Percentiles rank a stretch among this genome's conserved stretches.
phyloP scores from a whole-genome alignment of 2,797 vertebrate genomes.

The Schizopygopsis pylzovi region DNA sequence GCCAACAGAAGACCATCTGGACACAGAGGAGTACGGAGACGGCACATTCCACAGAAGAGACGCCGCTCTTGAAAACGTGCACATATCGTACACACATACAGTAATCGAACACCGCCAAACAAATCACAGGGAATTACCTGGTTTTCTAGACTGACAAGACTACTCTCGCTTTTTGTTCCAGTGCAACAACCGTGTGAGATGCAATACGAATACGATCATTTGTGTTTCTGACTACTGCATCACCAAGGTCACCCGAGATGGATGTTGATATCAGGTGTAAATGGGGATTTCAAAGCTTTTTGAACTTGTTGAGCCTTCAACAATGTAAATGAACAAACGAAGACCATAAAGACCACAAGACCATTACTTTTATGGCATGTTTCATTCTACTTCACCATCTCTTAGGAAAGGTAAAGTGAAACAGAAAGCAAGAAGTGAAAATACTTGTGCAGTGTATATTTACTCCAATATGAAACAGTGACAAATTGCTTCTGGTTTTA shows the following conservation, averaged over 20 bases:
- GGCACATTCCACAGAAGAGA: constrained; percentile 9
- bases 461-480: neutral
- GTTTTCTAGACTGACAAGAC: neutral
- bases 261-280: neutral
- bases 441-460: neutral
- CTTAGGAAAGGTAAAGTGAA: neutral
- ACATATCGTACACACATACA: neutral
- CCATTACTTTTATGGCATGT: neutral
- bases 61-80: neutral
- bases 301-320: neutral
- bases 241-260: neutral
- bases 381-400: neutral
- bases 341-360: neutral
- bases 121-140: neutral
- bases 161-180: neutral
- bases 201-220: neutral
- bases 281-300: neutral
- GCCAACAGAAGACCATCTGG: constrained; percentile 46
- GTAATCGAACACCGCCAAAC: neutral
- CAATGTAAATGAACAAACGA: neutral
- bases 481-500: neutral
- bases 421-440: constrained; percentile 3
- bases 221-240: neutral
- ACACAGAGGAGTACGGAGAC: constrained; percentile 9
- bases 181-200: neutral